Evolutionary conservation across 2,888 invertebrate species (phyloP).

Genomic region (Epistrophella euchroma): DNA sequence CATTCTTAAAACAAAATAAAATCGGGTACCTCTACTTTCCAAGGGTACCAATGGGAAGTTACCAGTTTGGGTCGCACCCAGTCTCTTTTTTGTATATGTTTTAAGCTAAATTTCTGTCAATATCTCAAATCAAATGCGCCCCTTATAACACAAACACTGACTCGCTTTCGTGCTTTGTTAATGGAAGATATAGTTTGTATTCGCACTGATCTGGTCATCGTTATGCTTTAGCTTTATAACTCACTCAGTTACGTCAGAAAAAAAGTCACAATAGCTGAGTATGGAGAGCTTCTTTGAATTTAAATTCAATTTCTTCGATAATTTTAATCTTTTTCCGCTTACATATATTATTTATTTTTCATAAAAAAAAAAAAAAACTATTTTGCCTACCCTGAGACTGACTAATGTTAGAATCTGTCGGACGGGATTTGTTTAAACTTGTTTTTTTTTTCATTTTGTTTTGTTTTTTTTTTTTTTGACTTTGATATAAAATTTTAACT

Average conservation of each 20-base stretch:
- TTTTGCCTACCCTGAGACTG: constrained; percentile 17
- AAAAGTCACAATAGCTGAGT: constrained; percentile 7
- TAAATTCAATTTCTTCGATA: constrained; percentile 44
- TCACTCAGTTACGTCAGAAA: constrained; percentile 69
- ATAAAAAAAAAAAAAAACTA: constrained; percentile 27
- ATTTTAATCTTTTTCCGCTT: constrained; percentile 49
- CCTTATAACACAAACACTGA: not conserved
- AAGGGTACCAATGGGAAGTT: no score
- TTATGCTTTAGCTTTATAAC: constrained; percentile 26
- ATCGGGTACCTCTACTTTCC: no score
- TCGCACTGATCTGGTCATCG: constrained; percentile 48
- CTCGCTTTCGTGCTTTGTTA: constrained; percentile 31
- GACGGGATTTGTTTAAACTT: constrained; percentile 30
- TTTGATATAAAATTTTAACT: constrained; percentile 33
- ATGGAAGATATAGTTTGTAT: constrained; percentile 49
- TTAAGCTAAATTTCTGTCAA: not conserved
- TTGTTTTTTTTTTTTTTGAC: constrained; percentile 8
- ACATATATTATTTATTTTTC: constrained; percentile 50
- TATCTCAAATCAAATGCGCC: not conserved
- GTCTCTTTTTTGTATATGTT: no score
- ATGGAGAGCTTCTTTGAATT: constrained; percentile 63
- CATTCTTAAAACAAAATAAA: no score
- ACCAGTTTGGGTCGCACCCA: no score
- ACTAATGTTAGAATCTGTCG: constrained; percentile 43
- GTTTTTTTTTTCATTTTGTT: constrained; percentile 17